Conservation (phyloP, 92 coral and sea anemone species). For the Zoanthus solanderi region DNA sequence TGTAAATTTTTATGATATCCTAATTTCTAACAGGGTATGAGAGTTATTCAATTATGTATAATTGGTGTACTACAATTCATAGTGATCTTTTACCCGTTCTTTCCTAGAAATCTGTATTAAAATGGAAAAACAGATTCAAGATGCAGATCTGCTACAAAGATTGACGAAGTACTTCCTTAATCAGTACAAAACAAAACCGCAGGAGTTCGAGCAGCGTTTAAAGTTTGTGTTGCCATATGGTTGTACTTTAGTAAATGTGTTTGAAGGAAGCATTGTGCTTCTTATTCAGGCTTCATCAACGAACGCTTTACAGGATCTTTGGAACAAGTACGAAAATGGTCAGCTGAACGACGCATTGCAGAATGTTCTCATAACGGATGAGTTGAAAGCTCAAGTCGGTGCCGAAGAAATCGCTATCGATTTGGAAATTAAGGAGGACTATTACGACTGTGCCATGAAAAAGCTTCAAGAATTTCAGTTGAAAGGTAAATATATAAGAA, state of each 20-base stretch:
- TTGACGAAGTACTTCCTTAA: not conserved
- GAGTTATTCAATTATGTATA: too few relatives aligned
- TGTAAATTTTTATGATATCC: too few relatives aligned
- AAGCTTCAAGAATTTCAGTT: constrained; percentile 13
- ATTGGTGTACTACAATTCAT: too few relatives aligned
- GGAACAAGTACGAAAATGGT: constrained; percentile 20
- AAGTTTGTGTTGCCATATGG: constrained; percentile 13
- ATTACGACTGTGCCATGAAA: not conserved
- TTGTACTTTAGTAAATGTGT: not conserved
- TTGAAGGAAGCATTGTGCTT: not conserved
- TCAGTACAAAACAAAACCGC: not conserved
- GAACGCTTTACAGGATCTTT: constrained; percentile 9
- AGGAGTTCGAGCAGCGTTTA: not conserved
- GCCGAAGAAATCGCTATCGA: not conserved
- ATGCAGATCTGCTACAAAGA: not conserved
- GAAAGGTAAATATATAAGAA: not conserved
- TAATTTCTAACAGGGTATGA: too few relatives aligned
- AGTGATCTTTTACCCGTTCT: too few relatives aligned
- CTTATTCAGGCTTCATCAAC: constrained; percentile 27
- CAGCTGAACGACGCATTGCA: constrained; percentile 1
- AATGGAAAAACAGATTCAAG: too few relatives aligned
- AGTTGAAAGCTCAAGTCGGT: not conserved
- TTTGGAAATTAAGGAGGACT: constrained; percentile 1
- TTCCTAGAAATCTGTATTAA: too few relatives aligned
- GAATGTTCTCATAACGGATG: constrained; percentile 10